Evolutionary conservation across 2,888 invertebrate genomes (phyloP).

Genomic region (Acronicta alni): DNA sequence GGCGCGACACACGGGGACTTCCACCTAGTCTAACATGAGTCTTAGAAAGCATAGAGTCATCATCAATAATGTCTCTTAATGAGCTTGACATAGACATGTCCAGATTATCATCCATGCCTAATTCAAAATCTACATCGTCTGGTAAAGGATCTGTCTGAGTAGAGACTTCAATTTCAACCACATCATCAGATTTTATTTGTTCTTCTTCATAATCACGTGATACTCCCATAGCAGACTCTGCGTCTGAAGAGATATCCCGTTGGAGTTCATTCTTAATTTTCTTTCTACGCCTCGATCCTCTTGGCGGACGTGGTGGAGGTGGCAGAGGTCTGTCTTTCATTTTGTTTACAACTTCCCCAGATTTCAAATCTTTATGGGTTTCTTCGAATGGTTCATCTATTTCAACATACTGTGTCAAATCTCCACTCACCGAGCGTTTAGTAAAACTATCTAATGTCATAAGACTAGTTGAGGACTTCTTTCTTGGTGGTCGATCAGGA

Average conservation of each 20-base stretch:
- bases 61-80: constrained; percentile 83
- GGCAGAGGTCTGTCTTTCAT: constrained; percentile 96
- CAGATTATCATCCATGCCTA: constrained; percentile 84
- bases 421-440: constrained; percentile 77
- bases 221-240: constrained; percentile 56
- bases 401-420: constrained; percentile 90
- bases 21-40: constrained; percentile 86
- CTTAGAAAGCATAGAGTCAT: constrained; percentile 87
- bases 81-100: constrained; percentile 85
- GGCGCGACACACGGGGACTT: constrained; percentile 81
- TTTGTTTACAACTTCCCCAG: constrained; percentile 93
- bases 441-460: constrained; percentile 87
- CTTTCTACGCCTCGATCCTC: constrained; percentile 87
- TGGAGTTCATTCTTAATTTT: constrained; percentile 67
- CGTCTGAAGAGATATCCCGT: constrained; percentile 46
- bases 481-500: constrained; percentile 91
- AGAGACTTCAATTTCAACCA: constrained; percentile 92
- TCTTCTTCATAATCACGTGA: constrained; percentile 57
- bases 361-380: constrained; percentile 91
- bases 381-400: constrained; percentile 90
- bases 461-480: constrained; percentile 89
- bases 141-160: constrained; percentile 96
- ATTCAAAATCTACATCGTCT: constrained; percentile 92
- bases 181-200: constrained; percentile 68
- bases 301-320: constrained; percentile 95